phyloP scores from a whole-genome alignment of 2,113 vertebrate species.

The Elgaria multicarinata region DNA sequence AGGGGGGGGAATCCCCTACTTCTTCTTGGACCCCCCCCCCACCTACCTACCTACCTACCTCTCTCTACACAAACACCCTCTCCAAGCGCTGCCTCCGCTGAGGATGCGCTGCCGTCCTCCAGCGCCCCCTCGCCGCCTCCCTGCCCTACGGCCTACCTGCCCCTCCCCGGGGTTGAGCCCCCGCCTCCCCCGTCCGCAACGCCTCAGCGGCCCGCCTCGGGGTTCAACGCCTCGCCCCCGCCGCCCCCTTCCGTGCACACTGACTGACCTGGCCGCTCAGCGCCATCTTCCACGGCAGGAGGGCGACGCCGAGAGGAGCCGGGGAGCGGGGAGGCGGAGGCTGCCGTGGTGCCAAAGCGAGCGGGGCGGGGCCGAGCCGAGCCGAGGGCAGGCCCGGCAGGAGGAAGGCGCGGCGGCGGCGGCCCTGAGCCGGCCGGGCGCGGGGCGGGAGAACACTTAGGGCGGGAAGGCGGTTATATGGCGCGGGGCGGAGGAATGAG shows the following conservation, averaged over 20 bases:
- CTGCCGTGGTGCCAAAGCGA: neutral
- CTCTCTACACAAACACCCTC: neutral
- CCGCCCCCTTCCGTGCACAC: neutral
- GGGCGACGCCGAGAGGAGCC: neutral
- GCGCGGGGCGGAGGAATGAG: neutral
- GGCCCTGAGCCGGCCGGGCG: too few relatives aligned
- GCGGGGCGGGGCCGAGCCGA: rapidly evolving
- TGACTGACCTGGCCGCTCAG: conserved; percentile 19
- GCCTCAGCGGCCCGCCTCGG: neutral
- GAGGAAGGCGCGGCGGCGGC: neutral
- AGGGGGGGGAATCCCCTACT: too few relatives aligned
- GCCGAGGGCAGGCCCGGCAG: neutral
- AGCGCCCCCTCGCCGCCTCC: rapidly evolving
- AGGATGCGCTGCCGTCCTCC: neutral
- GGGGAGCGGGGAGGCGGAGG: neutral
- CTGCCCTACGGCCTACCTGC: too few relatives aligned
- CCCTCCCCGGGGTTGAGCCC: conserved; percentile 45
- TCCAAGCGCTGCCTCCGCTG: neutral
- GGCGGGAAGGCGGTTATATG: neutral
- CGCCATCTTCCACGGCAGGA: conserved; percentile 9
- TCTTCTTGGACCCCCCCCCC: neutral
- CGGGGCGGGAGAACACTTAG: too few relatives aligned
- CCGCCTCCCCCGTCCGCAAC: neutral
- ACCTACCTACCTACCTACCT: too few relatives aligned
- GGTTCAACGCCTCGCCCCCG: conserved; percentile 12